These are phyloP conservation scores for Megaustenia siamemsis DNA, from an alignment of 2,888 invertebrate species.

Conservation along the genomic window DNA sequence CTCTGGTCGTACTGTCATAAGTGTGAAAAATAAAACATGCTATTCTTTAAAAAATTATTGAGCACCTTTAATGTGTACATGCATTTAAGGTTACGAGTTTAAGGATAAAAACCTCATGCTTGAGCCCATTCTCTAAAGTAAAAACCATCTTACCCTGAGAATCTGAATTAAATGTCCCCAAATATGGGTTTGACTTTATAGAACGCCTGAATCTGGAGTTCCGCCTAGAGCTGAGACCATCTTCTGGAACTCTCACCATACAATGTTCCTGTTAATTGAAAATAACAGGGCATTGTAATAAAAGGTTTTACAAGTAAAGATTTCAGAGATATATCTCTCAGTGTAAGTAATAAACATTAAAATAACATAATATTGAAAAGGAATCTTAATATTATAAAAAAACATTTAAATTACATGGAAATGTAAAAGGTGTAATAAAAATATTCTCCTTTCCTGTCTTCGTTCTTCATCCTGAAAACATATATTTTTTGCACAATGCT, in stretches of 20 bases:
- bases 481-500: too few species aligned
- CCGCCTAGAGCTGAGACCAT: slow-evolving; percentile 50
- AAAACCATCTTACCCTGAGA: slow-evolving; percentile 45
- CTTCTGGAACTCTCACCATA: slow-evolving; percentile 58
- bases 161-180: slow-evolving; percentile 38
- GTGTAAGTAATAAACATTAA: too few species aligned
- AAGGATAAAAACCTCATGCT: background rate
- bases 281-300: background rate
- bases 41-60: background rate
- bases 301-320: too few species aligned
- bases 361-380: too few species aligned
- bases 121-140: background rate
- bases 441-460: too few species aligned
- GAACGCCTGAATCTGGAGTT: slow-evolving; percentile 52
- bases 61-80: background rate
- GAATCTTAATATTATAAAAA: too few species aligned
- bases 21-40: background rate
- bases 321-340: too few species aligned
- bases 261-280: slow-evolving; percentile 59
- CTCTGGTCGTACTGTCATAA: too few species aligned
- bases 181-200: slow-evolving; percentile 47
- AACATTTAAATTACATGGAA: too few species aligned
- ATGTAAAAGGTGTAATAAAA: too few species aligned
- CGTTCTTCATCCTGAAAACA: too few species aligned
- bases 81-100: background rate